Evolutionary conservation across 53 echinoderm and acorn worm species (phyloP), one percentile per base, ranked within the genome.

Genomic region (Arbacia lixula): DNA sequence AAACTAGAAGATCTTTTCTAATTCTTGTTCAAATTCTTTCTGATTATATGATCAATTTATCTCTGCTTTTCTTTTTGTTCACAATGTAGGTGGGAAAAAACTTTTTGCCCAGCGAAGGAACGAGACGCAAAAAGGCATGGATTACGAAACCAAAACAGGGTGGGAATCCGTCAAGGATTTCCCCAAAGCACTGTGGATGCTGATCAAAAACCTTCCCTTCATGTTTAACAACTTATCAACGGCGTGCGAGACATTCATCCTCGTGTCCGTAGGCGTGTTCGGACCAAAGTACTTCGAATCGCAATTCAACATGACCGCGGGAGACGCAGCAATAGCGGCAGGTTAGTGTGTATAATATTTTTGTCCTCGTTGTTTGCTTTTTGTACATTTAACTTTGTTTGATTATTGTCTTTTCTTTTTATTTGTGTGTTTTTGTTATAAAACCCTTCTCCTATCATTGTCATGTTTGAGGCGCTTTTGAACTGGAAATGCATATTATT

Each of bases 281-380:
- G 99, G 91, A 25, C 99, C 94, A 10, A 99, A 99, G 76, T 99
- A 92, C 60, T 81, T 99, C 38, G 99, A 99, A 46, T 99, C 99
- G 8, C 99, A 95, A 85, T 99, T 95, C 46, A 99, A 85, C 68
- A 35, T 94, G 85, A 80, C 94, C 0, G 61, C 99, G 0, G 85
- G 86, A 25, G 83, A 92, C 87, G 99, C 94, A 1, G 91, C 99
- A 21, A 92, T 92, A 19, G 85, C 95, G 40, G 89, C 94, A 58
- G 99, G 99, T 99, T 66, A 82, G 90, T n/a, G n/a, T n/a, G n/a
- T n/a, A n/a, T n/a, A n/a, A n/a, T n/a, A n/a, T n/a, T n/a, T n/a
- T n/a, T n/a, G n/a, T n/a, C n/a, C n/a, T n/a, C n/a, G n/a, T n/a
- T n/a, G n/a, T n/a, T n/a, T n/a, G n/a, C n/a, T n/a, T n/a, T n/a